Conservation (phyloP, 2,888 invertebrate genomes). For the Altica lythri region DNA sequence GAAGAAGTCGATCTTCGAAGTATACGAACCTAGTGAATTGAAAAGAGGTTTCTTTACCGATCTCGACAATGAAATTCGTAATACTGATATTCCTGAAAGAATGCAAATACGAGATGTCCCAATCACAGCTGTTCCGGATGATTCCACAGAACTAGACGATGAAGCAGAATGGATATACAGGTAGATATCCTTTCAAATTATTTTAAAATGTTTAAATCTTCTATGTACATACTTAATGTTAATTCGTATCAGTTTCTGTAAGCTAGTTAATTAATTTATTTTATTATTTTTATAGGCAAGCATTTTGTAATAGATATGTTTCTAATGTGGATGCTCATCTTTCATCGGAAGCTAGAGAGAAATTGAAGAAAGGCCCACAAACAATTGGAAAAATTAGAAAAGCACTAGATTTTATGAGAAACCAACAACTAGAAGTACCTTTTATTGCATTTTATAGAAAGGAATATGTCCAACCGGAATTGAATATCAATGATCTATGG, state of each 20-base stretch:
- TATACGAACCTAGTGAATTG: conserved; percentile 96
- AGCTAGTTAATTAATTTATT: too few relatives aligned
- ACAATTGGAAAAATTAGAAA: conserved; percentile 90
- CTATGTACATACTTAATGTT: background rate
- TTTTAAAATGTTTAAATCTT: background rate
- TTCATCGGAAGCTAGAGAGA: conserved; percentile 60
- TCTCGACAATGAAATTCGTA: conserved; percentile 86
- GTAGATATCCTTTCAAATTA: conserved; percentile 58
- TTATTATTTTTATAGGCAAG: conserved; percentile 57
- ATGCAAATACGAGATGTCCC: conserved; percentile 91
- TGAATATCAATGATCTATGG: conserved; percentile 96
- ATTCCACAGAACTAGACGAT: conserved; percentile 85
- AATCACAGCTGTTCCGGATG: conserved; percentile 79
- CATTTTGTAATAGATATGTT: conserved; percentile 82
- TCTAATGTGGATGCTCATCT: conserved; percentile 74
- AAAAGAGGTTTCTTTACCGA: conserved; percentile 96
- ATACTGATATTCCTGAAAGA: conserved; percentile 87
- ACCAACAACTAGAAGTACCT: conserved; percentile 94
- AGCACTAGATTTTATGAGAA: conserved; percentile 93
- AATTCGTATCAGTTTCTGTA: background rate
- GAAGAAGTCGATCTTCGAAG: conserved; percentile 87
- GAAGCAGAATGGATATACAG: conserved; percentile 98
- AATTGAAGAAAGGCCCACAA: conserved; percentile 68
- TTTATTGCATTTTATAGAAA: conserved; percentile 99
- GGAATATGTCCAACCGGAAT: conserved; percentile 93